A percentile compares a stretch with the other conserved stretches of the same genome.
phyloP scores from a whole-genome alignment of 2,113 vertebrate genomes.

The Dinomys branickii region DNA sequence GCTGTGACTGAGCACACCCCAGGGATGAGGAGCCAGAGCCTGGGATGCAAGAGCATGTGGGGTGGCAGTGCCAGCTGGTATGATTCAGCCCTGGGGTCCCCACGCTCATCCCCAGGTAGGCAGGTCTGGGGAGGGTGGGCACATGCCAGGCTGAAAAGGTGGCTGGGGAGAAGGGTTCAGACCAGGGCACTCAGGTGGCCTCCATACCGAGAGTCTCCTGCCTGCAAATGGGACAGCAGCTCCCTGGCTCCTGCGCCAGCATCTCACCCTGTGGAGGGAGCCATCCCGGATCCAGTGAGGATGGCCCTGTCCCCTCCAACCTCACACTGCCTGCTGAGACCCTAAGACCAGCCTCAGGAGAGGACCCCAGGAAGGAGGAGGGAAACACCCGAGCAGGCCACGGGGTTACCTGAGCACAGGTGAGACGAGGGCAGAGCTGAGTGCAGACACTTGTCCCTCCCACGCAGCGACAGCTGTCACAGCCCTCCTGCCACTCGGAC shows the following conservation, averaged over 20 bases:
- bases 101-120: not conserved
- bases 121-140: not conserved
- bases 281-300: not conserved
- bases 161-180: not conserved
- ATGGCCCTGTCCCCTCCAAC: not conserved
- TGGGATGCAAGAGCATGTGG: not conserved
- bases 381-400: not conserved
- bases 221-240: constrained; percentile 92
- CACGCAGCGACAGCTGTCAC: constrained; percentile 84
- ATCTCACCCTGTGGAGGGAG: constrained; percentile 86
- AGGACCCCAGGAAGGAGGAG: not conserved
- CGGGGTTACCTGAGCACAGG: constrained; percentile 84
- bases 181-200: accelerated
- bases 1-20: not conserved
- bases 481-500: constrained; percentile 84
- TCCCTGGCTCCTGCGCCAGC: constrained; percentile 88
- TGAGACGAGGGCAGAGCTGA: constrained; percentile 76
- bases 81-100: not conserved
- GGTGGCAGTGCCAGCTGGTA: not conserved
- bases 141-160: not conserved
- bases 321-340: not conserved
- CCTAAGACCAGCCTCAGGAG: not conserved
- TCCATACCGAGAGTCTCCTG: constrained; percentile 85
- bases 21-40: not conserved
- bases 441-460: constrained; percentile 81